phyloP scores from a whole-genome alignment of 2,797 vertebrate species.

The Xerus rutilus region DNA sequence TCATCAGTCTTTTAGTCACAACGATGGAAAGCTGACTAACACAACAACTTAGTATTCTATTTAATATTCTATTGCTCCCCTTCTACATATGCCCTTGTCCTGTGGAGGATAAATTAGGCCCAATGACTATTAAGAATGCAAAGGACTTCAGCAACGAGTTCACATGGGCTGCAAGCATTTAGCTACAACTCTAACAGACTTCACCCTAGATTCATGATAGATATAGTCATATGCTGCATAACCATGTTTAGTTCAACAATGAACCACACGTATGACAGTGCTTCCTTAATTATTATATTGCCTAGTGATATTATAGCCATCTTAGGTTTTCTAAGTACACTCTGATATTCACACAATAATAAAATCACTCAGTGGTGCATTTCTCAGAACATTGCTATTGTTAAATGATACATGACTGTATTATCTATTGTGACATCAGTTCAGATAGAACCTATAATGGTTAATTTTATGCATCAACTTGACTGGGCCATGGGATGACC shows the following conservation, averaged over 20 bases:
- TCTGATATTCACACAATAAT: not conserved
- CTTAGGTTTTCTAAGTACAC: not conserved
- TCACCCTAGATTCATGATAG: not conserved
- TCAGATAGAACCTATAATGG: not conserved
- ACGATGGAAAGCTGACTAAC: no score
- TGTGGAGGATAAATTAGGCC: not conserved
- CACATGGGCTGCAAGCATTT: not conserved
- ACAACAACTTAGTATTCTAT: no score
- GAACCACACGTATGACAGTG: no score
- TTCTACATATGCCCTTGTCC: not conserved
- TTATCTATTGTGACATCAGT: not conserved
- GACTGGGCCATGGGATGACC: not conserved
- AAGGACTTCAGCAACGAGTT: not conserved
- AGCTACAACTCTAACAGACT: accelerated
- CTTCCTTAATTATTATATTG: not conserved
- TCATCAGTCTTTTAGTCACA: no score
- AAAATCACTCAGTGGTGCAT: not conserved
- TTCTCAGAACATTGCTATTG: not conserved
- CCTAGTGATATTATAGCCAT: not conserved
- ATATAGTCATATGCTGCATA: not conserved
- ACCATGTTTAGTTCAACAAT: not conserved
- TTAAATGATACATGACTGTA: not conserved
- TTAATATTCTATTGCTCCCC: not conserved
- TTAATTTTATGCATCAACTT: not conserved
- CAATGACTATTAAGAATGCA: not conserved